phyloP scores from a whole-genome alignment of 1,140 invertebrate species.

The Trachymyrmex septentrionalis region DNA sequence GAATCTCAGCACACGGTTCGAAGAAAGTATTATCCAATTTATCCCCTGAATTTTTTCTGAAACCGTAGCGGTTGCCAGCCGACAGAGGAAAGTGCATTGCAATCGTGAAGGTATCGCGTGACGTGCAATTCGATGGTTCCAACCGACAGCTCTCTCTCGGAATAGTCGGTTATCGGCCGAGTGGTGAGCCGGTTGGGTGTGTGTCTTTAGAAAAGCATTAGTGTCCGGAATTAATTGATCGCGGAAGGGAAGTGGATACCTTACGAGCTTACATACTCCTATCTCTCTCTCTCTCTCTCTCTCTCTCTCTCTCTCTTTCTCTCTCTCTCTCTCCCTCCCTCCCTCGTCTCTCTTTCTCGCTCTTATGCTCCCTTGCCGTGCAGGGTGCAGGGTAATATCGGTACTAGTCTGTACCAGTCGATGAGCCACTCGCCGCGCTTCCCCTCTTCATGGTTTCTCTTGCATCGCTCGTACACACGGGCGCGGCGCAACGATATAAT shows the following conservation, averaged over 20 bases:
- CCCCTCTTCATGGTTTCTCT: conserved; percentile 71
- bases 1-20: not conserved
- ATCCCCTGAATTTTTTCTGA: conserved; percentile 13
- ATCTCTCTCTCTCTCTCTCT: conserved; percentile 66
- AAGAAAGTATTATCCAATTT: conserved; percentile 44
- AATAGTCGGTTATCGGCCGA: conserved; percentile 80
- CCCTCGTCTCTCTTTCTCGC: conserved; percentile 47
- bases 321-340: conserved; percentile 43
- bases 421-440: conserved; percentile 78
- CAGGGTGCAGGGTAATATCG: conserved; percentile 83
- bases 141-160: conserved; percentile 74
- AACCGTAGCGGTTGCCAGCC: conserved; percentile 44
- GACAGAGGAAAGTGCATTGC: conserved; percentile 68
- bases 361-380: conserved; percentile 67
- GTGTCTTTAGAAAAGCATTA: conserved; percentile 84
- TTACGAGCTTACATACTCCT: conserved; percentile 82
- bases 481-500: conserved; percentile 81
- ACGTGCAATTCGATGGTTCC: conserved; percentile 76
- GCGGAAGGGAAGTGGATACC: conserved; percentile 82
- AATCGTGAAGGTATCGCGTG: conserved; percentile 80
- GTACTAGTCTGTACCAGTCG: conserved; percentile 85
- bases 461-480: conserved; percentile 81
- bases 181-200: conserved; percentile 75
- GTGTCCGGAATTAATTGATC: conserved; percentile 85
- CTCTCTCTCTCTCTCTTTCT: conserved; percentile 34